Conservation (phyloP, 2,888 invertebrate species). For the Platycheirus albimanus region DNA sequence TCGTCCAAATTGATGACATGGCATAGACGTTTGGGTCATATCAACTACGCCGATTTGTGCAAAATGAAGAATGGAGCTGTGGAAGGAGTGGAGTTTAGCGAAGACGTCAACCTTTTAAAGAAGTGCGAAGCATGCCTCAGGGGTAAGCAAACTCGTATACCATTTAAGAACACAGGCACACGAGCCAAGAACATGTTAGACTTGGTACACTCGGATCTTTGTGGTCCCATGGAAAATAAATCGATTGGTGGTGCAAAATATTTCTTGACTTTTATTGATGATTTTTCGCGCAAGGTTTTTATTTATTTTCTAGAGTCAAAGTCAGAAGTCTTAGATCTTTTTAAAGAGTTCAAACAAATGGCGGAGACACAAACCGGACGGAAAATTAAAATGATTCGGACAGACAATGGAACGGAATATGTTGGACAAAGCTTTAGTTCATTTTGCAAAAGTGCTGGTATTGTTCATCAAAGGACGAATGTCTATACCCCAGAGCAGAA, state of each 20-base stretch:
- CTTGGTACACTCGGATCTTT: not conserved
- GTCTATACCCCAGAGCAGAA: no score
- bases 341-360: no score
- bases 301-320: not conserved
- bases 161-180: conserved; percentile 59
- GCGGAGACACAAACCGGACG: no score
- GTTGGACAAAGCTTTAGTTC: no score
- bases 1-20: conserved; percentile 1
- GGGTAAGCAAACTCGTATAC: conserved; percentile 69
- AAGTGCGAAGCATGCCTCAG: not conserved
- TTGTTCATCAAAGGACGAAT: no score
- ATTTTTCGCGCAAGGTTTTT: not conserved
- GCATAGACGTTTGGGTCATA: conserved; percentile 10
- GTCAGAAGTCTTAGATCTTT: no score
- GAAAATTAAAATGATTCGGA: no score
- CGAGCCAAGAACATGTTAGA: conserved; percentile 42
- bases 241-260: not conserved
- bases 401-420: no score
- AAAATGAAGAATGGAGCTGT: no score
- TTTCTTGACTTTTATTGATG: not conserved
- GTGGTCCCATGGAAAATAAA: not conserved
- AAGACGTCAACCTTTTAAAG: no score
- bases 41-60: no score
- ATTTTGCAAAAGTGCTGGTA: not conserved
- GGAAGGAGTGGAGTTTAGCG: no score